Evolutionary conservation across 2,797 vertebrate genomes (phyloP), one percentile per base, ranked within the genome.

Genomic region (Acipenser ruthenus): DNA sequence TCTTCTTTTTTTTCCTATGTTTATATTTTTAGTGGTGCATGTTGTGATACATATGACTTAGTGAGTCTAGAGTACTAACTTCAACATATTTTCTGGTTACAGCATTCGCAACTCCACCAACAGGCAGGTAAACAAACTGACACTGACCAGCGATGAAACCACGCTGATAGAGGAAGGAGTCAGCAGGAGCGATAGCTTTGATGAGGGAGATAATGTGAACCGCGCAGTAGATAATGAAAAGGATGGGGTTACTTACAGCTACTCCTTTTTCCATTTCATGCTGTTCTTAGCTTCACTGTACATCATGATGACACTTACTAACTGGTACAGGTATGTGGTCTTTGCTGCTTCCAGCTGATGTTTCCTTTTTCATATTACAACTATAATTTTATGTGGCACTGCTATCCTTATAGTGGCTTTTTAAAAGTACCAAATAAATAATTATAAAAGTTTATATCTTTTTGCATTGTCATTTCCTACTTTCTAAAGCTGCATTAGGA

Each of bases 301-400:
- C 80, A 98, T 99, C 81, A 99, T 99, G 97, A 99, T 99, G 97
- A 99, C 96, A 0, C 90, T 99, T 61, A 99, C 97, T 87, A 99
- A 98, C 87, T 99, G 97, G 97, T 94, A 94, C 87, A 94, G 93
- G 93, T 94, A 80, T 8, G 78, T 75, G 10, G 10, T 37, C 37
- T 37, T 37, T 18, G 18, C 18, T 18, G 18, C 18, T 18, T 37
- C 37, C 37, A 37, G 37, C 5, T 37, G 37, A 37, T 37, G 37
- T 37, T 37, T 37, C 37, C 5, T 37, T 37, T 37, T 37, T 37
- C 37, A 37, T 37, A 37, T 37, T 37, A 37, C 5, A 37, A 37
- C 37, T 37, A 37, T 0, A 37, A 37, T 37, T 37, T 37, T 37
- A 37, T 37, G 5, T 37, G 37, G 37, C 37, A 37, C 37, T 37